Base-by-base conservation (phyloP, 2,113 vertebrate genomes). In the Bucco capensis region DNA sequence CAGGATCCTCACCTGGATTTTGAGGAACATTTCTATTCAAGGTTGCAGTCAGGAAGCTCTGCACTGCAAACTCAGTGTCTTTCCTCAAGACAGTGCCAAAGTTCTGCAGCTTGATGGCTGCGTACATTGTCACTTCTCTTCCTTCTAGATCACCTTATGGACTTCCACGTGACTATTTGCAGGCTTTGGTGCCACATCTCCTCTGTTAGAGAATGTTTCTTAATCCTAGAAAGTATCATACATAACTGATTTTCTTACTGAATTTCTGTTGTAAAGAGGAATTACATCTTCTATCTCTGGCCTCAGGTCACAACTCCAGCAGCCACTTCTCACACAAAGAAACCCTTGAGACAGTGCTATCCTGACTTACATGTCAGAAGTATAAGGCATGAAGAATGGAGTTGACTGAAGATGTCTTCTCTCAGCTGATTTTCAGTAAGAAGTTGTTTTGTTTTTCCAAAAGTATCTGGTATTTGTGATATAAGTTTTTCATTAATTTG, bases 131-230 rank as follows among this genome's bases (percentile, higher is more conserved):
- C 19, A 25, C 27, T 66, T 58, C 22, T 27, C 15, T 6, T 44
- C 35, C 19, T 78, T 75, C 57, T 78, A 8, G 1, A 21, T 9
- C 0, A 0, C 16, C 13, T 58, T 11, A 47, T 1, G 3, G 30
- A 42, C 14, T 77, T 53, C n/a, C 37, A 23, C 1, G 5, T 30
- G 33, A 61, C 28, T 56, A 15, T 27, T 21, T 85, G 5, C 25
- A 83, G 58, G 33, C 25, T 66, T 47, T 71, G 23, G 8, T 73
- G 19, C 23, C 40, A 33, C 15, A 30, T 38, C 7, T 22, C 14
- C 6, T 54, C n/a, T 40, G 7, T 10, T 66, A 80, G 13, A 66
- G 22, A 47, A 42, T 19, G 31, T 14, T 89, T 30, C 57, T 37
- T 42, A 62, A 58, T 27, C 65, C 11, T 35, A 18, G 23, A 62